Evolutionary conservation across 1,140 invertebrate genomes (phyloP).

Genomic region (Nylanderia fulva): DNA sequence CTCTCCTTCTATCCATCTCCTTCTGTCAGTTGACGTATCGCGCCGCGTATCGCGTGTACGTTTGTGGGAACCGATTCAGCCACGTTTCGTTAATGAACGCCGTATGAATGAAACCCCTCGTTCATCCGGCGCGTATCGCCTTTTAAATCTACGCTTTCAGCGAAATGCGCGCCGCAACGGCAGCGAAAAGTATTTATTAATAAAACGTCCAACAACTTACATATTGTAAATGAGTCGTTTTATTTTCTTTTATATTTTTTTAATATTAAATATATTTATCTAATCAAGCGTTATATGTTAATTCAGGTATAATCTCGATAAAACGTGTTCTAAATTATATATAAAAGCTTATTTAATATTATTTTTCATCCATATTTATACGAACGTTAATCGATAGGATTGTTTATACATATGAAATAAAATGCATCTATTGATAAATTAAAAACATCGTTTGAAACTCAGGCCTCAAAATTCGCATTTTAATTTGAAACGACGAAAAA

Average conservation of each 20-base stretch:
- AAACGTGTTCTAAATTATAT: not conserved
- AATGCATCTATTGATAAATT: not conserved
- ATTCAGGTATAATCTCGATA: not conserved
- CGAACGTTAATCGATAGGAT: not conserved
- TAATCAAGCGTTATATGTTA: not conserved
- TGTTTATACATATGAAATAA: not conserved
- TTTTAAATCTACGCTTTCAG: constrained; percentile 57
- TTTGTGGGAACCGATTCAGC: constrained; percentile 65
- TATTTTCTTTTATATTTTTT: not conserved
- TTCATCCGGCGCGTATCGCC: constrained; percentile 43
- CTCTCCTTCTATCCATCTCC: not conserved
- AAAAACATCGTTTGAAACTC: not conserved
- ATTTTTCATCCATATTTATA: not conserved
- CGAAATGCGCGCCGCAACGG: constrained; percentile 17
- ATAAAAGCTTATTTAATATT: too few species aligned
- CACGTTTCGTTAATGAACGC: constrained; percentile 56
- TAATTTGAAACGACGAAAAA: not conserved
- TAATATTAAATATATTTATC: not conserved
- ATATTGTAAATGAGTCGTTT: not conserved
- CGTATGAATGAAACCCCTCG: constrained; percentile 64
- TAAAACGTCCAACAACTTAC: not conserved
- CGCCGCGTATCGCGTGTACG: constrained; percentile 52
- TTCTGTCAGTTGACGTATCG: constrained; percentile 22
- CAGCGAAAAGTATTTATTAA: not conserved
- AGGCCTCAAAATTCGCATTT: not conserved